A percentile compares a stretch with the other conserved stretches of the same genome.
phyloP scores from a whole-genome alignment of 2,113 vertebrate species.

The Dolichallabes microphthalmus region DNA sequence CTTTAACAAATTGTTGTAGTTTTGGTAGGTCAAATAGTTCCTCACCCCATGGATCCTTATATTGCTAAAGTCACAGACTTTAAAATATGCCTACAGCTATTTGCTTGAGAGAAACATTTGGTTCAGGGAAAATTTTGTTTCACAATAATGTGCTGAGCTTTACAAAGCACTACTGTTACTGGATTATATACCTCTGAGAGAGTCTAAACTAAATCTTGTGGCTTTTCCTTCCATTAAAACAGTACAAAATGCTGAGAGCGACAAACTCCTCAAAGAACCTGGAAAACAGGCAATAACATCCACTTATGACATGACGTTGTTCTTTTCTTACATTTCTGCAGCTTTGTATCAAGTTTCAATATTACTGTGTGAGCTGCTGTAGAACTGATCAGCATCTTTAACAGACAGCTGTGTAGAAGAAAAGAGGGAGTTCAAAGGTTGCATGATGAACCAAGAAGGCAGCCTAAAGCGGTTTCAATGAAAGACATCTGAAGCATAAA shows the following conservation, averaged over 20 bases:
- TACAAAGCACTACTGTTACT: neutral
- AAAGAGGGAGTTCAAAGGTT: slow-evolving; percentile 35
- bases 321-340: neutral
- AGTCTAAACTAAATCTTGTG: neutral
- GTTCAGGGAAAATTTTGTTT: neutral
- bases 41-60: neutral
- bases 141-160: neutral
- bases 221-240: slow-evolving; percentile 14
- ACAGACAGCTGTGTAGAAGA: slow-evolving; percentile 3
- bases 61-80: neutral
- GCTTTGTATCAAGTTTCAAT: neutral
- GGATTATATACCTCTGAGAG: slow-evolving; percentile 15
- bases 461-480: slow-evolving; percentile 52
- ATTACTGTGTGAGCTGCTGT: neutral
- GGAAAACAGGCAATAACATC: slow-evolving; percentile 19
- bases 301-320: neutral
- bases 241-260: slow-evolving; percentile 21
- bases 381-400: slow-evolving; percentile 17
- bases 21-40: neutral
- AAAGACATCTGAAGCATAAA: slow-evolving; percentile 60
- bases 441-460: slow-evolving; percentile 27
- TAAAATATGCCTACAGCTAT: neutral
- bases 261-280: slow-evolving; percentile 10
- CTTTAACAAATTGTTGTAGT: neutral
- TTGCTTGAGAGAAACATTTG: neutral